phyloP scores from a whole-genome alignment of 2,888 invertebrate species.

The Cybosia mesomella region DNA sequence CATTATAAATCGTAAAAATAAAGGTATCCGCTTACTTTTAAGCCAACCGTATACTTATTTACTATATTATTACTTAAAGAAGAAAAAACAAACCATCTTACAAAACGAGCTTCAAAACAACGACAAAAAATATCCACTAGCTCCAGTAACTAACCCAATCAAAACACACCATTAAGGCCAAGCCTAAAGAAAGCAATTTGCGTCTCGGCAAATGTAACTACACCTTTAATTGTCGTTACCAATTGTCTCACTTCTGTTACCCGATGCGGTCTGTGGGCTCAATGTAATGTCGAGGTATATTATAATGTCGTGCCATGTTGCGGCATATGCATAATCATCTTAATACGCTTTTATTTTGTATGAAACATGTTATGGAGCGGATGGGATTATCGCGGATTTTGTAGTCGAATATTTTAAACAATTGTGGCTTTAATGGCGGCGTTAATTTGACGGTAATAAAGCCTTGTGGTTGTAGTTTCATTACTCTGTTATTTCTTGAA shows the following conservation, averaged over 20 bases:
- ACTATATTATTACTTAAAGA: background rate
- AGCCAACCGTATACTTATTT: background rate
- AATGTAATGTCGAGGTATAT: slow-evolving; percentile 23
- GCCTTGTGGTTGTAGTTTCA: slow-evolving; percentile 14
- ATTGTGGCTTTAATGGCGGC: slow-evolving; percentile 18
- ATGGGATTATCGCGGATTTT: slow-evolving; percentile 15
- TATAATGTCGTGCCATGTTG: slow-evolving; percentile 25
- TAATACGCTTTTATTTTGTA: slow-evolving; percentile 42
- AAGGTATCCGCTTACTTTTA: background rate
- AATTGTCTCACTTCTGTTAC: slow-evolving; percentile 64
- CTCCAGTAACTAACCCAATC: slow-evolving; percentile 46
- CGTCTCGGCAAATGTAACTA: slow-evolving; percentile 63
- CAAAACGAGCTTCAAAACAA: background rate
- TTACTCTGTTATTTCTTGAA: slow-evolving; percentile 3
- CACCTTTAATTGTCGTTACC: slow-evolving; percentile 68
- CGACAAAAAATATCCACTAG: slow-evolving; percentile 24
- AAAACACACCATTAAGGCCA: slow-evolving; percentile 62
- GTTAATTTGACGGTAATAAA: slow-evolving; percentile 22
- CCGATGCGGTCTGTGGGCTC: slow-evolving; percentile 50
- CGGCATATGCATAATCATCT: slow-evolving; percentile 38
- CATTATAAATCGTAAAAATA: background rate
- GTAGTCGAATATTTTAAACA: slow-evolving; percentile 14
- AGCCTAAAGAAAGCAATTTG: slow-evolving; percentile 74
- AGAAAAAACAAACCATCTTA: background rate
- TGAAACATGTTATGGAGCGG: slow-evolving; percentile 29